Evolutionary conservation across 1,140 invertebrate genomes (phyloP).

Genomic region (Drosophila subobscura): DNA sequence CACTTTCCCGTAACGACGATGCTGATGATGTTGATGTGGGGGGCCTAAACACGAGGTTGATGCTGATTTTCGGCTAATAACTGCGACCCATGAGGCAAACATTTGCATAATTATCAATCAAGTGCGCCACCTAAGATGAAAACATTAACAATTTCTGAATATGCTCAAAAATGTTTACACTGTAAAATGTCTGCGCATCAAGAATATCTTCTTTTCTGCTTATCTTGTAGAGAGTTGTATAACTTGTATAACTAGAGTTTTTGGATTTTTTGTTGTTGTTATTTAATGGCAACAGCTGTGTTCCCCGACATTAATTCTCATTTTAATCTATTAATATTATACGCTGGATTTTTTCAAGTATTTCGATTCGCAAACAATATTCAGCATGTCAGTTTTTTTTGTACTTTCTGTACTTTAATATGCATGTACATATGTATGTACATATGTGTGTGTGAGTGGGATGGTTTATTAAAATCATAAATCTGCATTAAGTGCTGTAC

Average conservation of each 20-base stretch:
- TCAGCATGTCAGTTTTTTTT: too few relatives aligned
- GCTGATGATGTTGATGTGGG: slow-evolving; percentile 6
- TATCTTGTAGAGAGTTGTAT: too few relatives aligned
- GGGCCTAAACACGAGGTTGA: neutral
- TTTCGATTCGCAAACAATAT: too few relatives aligned
- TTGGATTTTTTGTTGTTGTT: too few relatives aligned
- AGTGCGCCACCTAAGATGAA: neutral
- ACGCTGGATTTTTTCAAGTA: too few relatives aligned
- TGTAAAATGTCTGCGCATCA: too few relatives aligned
- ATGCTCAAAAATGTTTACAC: slow-evolving; percentile 9
- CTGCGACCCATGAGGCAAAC: slow-evolving; percentile 11
- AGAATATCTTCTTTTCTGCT: neutral
- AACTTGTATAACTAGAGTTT: too few relatives aligned
- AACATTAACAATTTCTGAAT: slow-evolving; percentile 39
- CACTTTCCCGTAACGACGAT: slow-evolving; percentile 38
- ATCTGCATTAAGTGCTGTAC: slow-evolving; percentile 65
- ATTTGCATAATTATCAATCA: slow-evolving; percentile 44
- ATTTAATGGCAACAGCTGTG: too few relatives aligned
- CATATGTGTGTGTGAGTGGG: slow-evolving; percentile 20
- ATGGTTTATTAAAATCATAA: slow-evolving; percentile 76
- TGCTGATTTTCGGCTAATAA: slow-evolving; percentile 41
- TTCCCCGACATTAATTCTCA: too few relatives aligned
- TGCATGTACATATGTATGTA: too few relatives aligned
- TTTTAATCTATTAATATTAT: too few relatives aligned
- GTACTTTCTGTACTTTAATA: neutral